Evolutionary conservation across 2,113 vertebrate species (phyloP).

Genomic region (Oncorhynchus masou): DNA sequence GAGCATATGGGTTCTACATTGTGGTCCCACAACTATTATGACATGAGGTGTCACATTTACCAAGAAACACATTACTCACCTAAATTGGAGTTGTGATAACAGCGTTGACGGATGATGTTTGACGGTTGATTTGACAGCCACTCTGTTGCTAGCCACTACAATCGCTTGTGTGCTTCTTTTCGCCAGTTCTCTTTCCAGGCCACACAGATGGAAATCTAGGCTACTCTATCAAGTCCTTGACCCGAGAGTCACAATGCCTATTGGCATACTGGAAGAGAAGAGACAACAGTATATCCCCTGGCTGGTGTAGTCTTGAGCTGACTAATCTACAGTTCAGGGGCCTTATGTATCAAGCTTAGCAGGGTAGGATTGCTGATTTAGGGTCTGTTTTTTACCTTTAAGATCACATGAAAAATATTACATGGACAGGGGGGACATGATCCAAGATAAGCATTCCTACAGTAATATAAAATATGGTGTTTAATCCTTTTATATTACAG

Average conservation of each 20-base stretch:
- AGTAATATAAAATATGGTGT: no score
- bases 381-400: no score
- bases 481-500: no score
- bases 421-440: no score
- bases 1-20: not conserved
- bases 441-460: no score
- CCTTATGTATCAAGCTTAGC: no score
- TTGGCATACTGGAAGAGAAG: not conserved
- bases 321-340: not conserved
- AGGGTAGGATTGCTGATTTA: no score
- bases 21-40: not conserved
- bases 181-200: not conserved
- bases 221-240: not conserved
- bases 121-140: not conserved
- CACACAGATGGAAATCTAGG: not conserved
- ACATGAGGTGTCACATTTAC: not conserved
- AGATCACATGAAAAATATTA: no score
- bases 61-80: conserved; percentile 3
- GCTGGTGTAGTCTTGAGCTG: not conserved
- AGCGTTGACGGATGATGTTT: not conserved
- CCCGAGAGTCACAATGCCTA: not conserved
- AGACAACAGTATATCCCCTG: not conserved
- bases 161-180: not conserved
- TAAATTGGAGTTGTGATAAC: conserved; percentile 5
- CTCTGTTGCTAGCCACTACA: not conserved